Conservation (phyloP, 2,113 vertebrate genomes). For the Planiliza haematocheilus region DNA sequence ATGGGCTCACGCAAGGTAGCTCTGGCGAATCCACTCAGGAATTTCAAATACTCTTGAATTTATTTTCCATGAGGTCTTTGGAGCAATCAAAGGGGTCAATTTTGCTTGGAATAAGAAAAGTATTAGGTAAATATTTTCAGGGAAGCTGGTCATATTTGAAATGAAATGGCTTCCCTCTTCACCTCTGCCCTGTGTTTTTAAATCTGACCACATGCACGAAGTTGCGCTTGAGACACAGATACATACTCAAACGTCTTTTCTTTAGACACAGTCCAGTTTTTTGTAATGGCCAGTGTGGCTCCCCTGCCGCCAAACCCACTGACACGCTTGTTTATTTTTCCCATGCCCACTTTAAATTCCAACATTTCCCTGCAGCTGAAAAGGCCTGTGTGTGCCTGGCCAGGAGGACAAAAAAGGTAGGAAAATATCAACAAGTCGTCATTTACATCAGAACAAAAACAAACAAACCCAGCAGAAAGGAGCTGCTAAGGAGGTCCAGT, state of each 20-base stretch:
- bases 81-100: conserved; percentile 76
- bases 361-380: conserved; percentile 56
- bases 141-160: conserved; percentile 77
- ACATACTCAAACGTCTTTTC: conserved; percentile 44
- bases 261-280: conserved; percentile 43
- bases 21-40: conserved; percentile 68
- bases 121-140: conserved; percentile 83
- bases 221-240: conserved; percentile 26
- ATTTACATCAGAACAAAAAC: conserved; percentile 82
- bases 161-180: conserved; percentile 60
- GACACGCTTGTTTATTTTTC: conserved; percentile 74
- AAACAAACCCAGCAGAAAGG: conserved; percentile 70
- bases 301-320: conserved; percentile 42
- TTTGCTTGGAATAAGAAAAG: conserved; percentile 80
- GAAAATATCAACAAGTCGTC: conserved; percentile 80
- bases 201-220: conserved; percentile 25
- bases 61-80: conserved; percentile 82
- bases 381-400: conserved; percentile 67
- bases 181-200: conserved; percentile 39
- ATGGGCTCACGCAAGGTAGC: conserved; percentile 67
- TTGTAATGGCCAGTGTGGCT: conserved; percentile 36
- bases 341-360: conserved; percentile 72
- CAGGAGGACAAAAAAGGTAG: conserved; percentile 58
- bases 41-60: conserved; percentile 78
- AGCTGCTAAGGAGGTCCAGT: conserved; percentile 75